Evolutionary conservation across 92 coral and sea anemone species (phyloP).

Genomic region (Pocillopora grandis): DNA sequence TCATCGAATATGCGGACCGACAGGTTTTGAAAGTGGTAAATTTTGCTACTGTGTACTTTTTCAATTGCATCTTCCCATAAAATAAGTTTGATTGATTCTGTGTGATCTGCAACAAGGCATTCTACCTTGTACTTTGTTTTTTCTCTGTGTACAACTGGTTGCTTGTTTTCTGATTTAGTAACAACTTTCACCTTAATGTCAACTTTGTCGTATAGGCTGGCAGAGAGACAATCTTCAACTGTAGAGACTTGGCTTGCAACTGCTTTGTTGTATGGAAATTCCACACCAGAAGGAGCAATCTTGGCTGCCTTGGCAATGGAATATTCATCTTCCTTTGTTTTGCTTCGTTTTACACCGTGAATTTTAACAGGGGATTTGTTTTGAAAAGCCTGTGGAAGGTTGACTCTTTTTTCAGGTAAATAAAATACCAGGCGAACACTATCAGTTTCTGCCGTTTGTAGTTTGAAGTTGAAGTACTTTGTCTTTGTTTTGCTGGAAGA

Average conservation of each 20-base stretch:
- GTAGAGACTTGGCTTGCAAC: too few relatives aligned
- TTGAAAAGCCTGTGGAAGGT: conserved; percentile 28
- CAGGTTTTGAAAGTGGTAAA: conserved; percentile 46
- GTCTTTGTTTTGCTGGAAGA: conserved; percentile 12
- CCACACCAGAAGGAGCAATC: conserved; percentile 19
- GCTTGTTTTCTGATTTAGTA: too few relatives aligned
- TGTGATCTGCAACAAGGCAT: too few relatives aligned
- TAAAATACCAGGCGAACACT: conserved; percentile 17
- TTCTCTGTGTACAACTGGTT: too few relatives aligned
- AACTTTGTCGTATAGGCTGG: too few relatives aligned
- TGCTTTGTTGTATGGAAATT: conserved; percentile 9
- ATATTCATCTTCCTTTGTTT: background rate
- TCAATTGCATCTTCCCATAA: conserved; percentile 1
- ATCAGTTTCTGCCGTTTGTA: conserved; percentile 26
- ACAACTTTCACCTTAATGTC: too few relatives aligned
- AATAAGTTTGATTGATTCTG: conserved; percentile 9
- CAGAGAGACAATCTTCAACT: too few relatives aligned
- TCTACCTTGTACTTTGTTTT: too few relatives aligned
- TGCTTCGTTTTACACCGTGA: conserved; percentile 4
- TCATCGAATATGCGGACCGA: conserved; percentile 47
- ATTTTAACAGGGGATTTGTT: conserved; percentile 31
- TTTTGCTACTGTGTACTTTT: conserved; percentile 31
- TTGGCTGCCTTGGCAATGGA: conserved; percentile 14
- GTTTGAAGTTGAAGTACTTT: conserved; percentile 33
- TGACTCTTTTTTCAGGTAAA: conserved; percentile 34